phyloP scores from a whole-genome alignment of 1,140 invertebrate genomes.

The Physella acuta region DNA sequence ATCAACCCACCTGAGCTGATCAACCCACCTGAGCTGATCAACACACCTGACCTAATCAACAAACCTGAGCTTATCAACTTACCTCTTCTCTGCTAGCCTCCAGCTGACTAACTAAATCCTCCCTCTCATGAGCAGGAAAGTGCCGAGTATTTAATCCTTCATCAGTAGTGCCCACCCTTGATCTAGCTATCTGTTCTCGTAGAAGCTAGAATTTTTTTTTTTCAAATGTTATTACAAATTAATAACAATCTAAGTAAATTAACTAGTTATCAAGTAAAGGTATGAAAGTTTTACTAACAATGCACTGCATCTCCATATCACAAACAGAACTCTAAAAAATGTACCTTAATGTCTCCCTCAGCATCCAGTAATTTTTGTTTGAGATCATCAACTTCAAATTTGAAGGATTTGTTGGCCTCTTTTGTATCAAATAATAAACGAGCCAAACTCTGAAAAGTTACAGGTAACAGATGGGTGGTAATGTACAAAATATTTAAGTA shows the following conservation, averaged over 20 bases:
- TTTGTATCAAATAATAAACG: slow-evolving; percentile 65
- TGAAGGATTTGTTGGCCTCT: slow-evolving; percentile 71
- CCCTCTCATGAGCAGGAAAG: slow-evolving; percentile 64
- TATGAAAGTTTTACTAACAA: not conserved
- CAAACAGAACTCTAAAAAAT: no score
- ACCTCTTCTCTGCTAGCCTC: slow-evolving; percentile 71
- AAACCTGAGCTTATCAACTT: no score
- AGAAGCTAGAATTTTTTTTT: slow-evolving; percentile 57
- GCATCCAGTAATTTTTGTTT: slow-evolving; percentile 73
- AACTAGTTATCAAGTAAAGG: not conserved
- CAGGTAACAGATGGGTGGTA: no score
- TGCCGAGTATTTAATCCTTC: slow-evolving; percentile 56
- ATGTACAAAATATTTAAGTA: no score
- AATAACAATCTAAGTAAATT: not conserved
- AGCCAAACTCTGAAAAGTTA: slow-evolving; percentile 48
- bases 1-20: no score
- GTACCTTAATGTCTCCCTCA: slow-evolving; percentile 72
- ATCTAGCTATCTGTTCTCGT: slow-evolving; percentile 60
- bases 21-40: no score
- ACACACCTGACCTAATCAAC: no score
- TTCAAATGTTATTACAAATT: no score
- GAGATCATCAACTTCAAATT: slow-evolving; percentile 71
- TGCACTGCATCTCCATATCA: no score
- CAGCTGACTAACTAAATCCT: slow-evolving; percentile 71
- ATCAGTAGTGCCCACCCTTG: slow-evolving; percentile 56